Percentiles rank a stretch among this genome's conserved stretches.
These are phyloP conservation scores for Drosophila teissieri DNA, from an alignment of 1,140 invertebrate species.

Conservation along the genomic window DNA sequence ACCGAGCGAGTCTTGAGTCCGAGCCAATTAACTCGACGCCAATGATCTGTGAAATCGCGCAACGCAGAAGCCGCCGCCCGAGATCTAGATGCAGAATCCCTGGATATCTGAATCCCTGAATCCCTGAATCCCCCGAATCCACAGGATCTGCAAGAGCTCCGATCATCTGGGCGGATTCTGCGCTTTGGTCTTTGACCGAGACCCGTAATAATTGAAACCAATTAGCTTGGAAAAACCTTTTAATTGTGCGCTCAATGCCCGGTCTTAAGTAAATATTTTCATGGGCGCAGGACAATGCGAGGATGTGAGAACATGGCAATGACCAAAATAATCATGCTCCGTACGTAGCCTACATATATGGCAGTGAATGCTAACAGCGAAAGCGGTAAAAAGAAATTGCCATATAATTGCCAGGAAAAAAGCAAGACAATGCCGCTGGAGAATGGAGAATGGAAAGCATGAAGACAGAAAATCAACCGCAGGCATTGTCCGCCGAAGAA, in stretches of 20 bases:
- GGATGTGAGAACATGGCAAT: slow-evolving; percentile 78
- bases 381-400: slow-evolving; percentile 68
- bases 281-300: slow-evolving; percentile 57
- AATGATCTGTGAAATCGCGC: slow-evolving; percentile 74
- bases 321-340: slow-evolving; percentile 76
- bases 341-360: slow-evolving; percentile 28
- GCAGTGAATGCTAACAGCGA: slow-evolving; percentile 47
- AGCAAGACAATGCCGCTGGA: slow-evolving; percentile 21
- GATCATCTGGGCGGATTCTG: slow-evolving; percentile 47
- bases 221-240: slow-evolving; percentile 83
- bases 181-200: slow-evolving; percentile 60
- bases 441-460: slow-evolving; percentile 43
- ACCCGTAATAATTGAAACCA: slow-evolving; percentile 81
- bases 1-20: neutral
- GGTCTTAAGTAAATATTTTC: slow-evolving; percentile 78
- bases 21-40: slow-evolving; percentile 74
- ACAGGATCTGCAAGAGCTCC: slow-evolving; percentile 2
- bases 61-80: slow-evolving; percentile 48
- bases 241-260: slow-evolving; percentile 70
- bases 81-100: neutral
- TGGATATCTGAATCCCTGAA: neutral
- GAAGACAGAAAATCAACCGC: slow-evolving; percentile 78
- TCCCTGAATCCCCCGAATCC: neutral
- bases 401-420: slow-evolving; percentile 72
- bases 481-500: slow-evolving; percentile 50